These are phyloP conservation scores for Keiferia lycopersicella DNA, from an alignment of 2,888 invertebrate genomes.

Conservation along the genomic window DNA sequence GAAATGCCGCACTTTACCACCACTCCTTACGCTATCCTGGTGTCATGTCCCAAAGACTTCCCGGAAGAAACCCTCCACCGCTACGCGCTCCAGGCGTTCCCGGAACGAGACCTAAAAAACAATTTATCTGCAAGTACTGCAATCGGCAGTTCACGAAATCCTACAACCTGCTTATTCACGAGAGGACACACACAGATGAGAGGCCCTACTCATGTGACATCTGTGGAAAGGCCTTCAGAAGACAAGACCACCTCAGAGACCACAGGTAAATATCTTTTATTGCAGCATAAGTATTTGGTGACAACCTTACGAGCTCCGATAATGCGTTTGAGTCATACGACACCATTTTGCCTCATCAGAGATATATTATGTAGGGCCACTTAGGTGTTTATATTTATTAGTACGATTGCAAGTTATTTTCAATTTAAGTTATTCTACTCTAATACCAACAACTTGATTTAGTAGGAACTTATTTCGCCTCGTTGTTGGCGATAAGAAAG, in stretches of 20 bases:
- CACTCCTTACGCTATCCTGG: slow-evolving; percentile 76
- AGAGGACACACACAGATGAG: slow-evolving; percentile 98
- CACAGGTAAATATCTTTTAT: slow-evolving; percentile 84
- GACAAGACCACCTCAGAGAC: slow-evolving; percentile 96
- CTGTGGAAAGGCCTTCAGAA: slow-evolving; percentile 96
- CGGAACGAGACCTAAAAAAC: slow-evolving; percentile 86
- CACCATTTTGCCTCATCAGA: slow-evolving; percentile 12
- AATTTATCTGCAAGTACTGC: slow-evolving; percentile 99
- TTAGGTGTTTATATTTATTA: not conserved
- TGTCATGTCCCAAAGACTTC: slow-evolving; percentile 75
- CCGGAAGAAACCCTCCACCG: slow-evolving; percentile 77
- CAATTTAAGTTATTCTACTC: not conserved
- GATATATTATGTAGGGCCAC: not conserved
- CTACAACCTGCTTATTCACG: slow-evolving; percentile 98
- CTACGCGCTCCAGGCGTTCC: slow-evolving; percentile 80
- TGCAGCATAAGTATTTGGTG: slow-evolving; percentile 26
- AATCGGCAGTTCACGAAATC: slow-evolving; percentile 98
- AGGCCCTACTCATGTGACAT: slow-evolving; percentile 98
- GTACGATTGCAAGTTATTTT: not conserved
- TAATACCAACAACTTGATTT: slow-evolving; percentile 59
- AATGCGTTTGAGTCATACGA: slow-evolving; percentile 21
- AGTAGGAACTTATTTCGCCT: slow-evolving; percentile 65
- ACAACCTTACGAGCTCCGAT: slow-evolving; percentile 17
- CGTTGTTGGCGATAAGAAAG: slow-evolving; percentile 72
- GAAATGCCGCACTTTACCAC: slow-evolving; percentile 86